phyloP scores from a whole-genome alignment of 2,888 invertebrate species.

The Catocala nupta region DNA sequence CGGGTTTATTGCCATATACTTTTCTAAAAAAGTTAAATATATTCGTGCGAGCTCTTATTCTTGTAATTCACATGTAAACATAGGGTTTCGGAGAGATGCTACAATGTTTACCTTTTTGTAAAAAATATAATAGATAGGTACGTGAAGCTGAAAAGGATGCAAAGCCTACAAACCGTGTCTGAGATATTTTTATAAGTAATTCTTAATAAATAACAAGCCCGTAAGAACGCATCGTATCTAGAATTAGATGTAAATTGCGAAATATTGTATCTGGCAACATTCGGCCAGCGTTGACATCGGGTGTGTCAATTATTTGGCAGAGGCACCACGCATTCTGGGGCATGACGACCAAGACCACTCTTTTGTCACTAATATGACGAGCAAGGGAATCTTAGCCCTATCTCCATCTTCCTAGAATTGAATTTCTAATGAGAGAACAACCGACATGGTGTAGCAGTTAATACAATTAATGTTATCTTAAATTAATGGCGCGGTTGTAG shows the following conservation, averaged over 20 bases:
- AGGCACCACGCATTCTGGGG: slow-evolving; percentile 79
- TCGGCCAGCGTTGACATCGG: slow-evolving; percentile 74
- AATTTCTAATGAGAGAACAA: slow-evolving; percentile 18
- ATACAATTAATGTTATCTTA: slow-evolving; percentile 40
- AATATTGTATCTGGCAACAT: slow-evolving; percentile 76
- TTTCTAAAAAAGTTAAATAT: too few species aligned
- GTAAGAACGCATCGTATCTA: slow-evolving; percentile 46
- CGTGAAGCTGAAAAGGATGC: too few species aligned
- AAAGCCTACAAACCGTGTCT: too few species aligned
- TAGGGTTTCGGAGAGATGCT: too few species aligned
- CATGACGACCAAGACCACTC: slow-evolving; percentile 72
- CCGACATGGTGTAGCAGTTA: slow-evolving; percentile 6
- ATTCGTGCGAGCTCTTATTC: too few species aligned
- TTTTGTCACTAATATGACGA: slow-evolving; percentile 57
- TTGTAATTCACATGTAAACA: too few species aligned
- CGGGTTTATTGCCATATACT: too few species aligned
- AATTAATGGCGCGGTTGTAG: slow-evolving; percentile 27
- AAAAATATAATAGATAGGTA: too few species aligned
- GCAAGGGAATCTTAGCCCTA: slow-evolving; percentile 44
- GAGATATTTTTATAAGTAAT: background rate
- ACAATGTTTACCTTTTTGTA: too few species aligned
- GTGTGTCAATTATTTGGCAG: slow-evolving; percentile 85
- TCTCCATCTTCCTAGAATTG: slow-evolving; percentile 24
- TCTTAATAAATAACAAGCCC: slow-evolving; percentile 2
- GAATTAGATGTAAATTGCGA: slow-evolving; percentile 81